These are phyloP conservation scores for Ellobius talpinus DNA, from an alignment of 2,113 vertebrate species.

Conservation along the genomic window DNA sequence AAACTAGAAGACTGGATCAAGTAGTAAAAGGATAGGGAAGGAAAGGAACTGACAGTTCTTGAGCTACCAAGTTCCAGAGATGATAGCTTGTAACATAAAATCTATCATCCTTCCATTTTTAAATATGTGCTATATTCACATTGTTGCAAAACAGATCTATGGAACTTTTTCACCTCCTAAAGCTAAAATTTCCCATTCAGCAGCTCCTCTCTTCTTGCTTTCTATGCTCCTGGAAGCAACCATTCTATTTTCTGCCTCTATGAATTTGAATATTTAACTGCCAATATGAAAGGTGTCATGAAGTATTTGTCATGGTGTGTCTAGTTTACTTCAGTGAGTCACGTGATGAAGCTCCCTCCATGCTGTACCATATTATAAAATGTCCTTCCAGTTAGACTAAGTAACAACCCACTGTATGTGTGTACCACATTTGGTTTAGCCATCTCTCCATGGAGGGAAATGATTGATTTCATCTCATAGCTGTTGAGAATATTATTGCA, in stretches of 20 bases:
- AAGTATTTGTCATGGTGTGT: not conserved
- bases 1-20: not conserved
- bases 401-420: not conserved
- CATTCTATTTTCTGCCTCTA: not conserved
- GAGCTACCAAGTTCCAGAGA: not conserved
- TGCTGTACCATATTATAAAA: not conserved
- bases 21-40: not conserved
- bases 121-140: not conserved
- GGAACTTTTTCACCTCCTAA: constrained; percentile 10
- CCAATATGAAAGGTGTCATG: too few species aligned
- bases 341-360: not conserved
- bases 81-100: not conserved
- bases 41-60: not conserved
- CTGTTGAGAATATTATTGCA: not conserved
- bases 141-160: not conserved
- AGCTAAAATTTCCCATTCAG: not conserved
- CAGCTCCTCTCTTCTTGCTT: not conserved
- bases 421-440: not conserved
- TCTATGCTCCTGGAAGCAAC: not conserved
- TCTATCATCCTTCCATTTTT: not conserved
- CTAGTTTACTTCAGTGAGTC: not conserved
- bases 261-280: not conserved
- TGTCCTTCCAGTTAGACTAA: constrained; percentile 4
- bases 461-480: not conserved
- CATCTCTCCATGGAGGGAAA: not conserved